Evolutionary conservation across 2,888 invertebrate genomes (phyloP), one percentile per base, ranked within the genome.

Genomic region (Sthenelais limicola): DNA sequence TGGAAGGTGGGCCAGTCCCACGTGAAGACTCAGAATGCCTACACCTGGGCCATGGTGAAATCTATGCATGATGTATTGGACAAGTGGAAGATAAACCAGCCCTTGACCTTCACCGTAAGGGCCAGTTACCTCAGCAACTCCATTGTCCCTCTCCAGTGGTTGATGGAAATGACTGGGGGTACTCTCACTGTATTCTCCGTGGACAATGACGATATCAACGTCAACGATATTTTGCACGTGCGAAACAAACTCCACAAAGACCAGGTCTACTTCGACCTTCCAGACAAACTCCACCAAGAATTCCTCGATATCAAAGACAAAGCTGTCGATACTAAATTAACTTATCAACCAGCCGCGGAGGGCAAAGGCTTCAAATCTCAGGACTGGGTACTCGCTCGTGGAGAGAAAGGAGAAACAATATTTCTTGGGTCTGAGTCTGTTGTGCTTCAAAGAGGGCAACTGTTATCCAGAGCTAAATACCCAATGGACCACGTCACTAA

Each of bases 31-130:
- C 38, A 43, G 48, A 71, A 58, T 30, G 52, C 26, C 4, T 85
- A 84, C 74, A 81, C 82, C 5, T 84, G 85, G 84, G 73, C 81
- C 24, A 83, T 82, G 82, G 84, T 86, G 7, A 76, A 84, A 48
- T 82, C 83, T 58, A 86, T 86, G 85, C 82, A 82, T 71, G 79
- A 84, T 15, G 62, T 84, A n/a, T 76, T 84, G 5, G 75, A 82
- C 32, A 80, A 70, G 35, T 30, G 51, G 21, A 18, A 80, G 3
- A 68, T 82, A 47, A 79, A 82, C 28, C 83, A 82, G 66, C 81
- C 82, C 4, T 70, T 85, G 5, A 81, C 83, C 0, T 85, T 82
- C 71, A 77, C 83, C 52, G 82, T 82, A 2, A 72, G 84, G 21
- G 80, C 83, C 7, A 49, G 28, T 5, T 66, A 51, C 32, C 30